Evolutionary conservation across 2,113 vertebrate species (phyloP).

Genomic region (Ctenodactylus gundi): DNA sequence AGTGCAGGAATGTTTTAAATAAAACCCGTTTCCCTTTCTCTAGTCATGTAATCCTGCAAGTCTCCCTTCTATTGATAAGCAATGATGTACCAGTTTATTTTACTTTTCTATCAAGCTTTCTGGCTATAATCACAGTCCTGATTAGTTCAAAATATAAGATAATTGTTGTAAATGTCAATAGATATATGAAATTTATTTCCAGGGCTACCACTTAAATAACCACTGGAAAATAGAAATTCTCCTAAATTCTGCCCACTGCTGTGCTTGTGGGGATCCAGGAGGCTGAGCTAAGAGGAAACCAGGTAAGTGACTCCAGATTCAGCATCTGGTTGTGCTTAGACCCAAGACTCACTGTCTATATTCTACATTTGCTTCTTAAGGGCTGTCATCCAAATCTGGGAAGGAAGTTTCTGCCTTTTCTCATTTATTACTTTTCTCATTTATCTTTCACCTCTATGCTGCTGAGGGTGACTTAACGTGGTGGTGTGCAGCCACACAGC

Average conservation of each 20-base stretch:
- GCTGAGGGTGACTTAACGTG: not conserved
- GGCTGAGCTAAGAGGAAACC: not conserved
- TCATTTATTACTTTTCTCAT: not conserved
- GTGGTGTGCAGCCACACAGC: not conserved
- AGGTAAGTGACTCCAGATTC: not conserved
- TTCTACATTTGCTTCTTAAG: not conserved
- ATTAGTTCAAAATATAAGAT: slow-evolving; percentile 24
- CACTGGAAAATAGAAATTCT: not conserved
- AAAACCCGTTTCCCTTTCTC: not conserved
- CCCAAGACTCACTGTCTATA: not conserved
- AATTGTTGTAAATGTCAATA: slow-evolving; percentile 16
- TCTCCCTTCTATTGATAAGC: not conserved
- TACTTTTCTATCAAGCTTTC: slow-evolving; percentile 16
- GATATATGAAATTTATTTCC: not conserved
- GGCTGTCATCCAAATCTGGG: not conserved
- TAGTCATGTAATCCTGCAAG: not conserved
- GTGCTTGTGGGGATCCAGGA: not conserved
- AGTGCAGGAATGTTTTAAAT: not conserved
- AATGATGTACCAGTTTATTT: not conserved
- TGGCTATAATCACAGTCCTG: not conserved
- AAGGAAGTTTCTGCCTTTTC: not conserved
- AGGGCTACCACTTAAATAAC: not conserved
- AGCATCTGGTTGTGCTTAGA: not conserved
- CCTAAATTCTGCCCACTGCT: not conserved
- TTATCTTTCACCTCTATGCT: not conserved